phyloP scores from a whole-genome alignment of 2,888 invertebrate genomes.

The Trilocha varians region DNA sequence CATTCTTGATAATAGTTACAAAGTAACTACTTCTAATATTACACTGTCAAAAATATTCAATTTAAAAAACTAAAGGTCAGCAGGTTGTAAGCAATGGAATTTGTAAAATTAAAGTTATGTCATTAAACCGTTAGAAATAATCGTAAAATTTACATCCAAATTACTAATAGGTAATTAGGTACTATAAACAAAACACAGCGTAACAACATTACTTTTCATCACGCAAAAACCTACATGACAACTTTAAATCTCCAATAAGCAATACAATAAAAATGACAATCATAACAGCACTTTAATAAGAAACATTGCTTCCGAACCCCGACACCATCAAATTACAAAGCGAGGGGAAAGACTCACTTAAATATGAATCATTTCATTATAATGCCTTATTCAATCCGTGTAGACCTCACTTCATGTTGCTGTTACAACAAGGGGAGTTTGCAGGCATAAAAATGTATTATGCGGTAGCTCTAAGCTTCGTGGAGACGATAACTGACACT shows the following conservation, averaged over 20 bases:
- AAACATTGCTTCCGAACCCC: conserved; percentile 66
- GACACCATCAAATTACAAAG: conserved; percentile 63
- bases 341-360: conserved; percentile 69
- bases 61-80: no score
- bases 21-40: no score
- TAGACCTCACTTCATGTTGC: conserved; percentile 69
- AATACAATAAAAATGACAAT: conserved; percentile 49
- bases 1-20: no score
- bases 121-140: no score
- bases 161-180: no score
- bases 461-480: conserved; percentile 55
- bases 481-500: conserved; percentile 71
- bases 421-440: conserved; percentile 65
- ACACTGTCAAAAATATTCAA: no score
- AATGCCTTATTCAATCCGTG: conserved; percentile 72
- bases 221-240: no score
- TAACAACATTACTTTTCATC: no score
- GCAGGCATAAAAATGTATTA: conserved; percentile 64
- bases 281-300: conserved; percentile 69
- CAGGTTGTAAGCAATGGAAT: no score
- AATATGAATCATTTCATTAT: conserved; percentile 75
- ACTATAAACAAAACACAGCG: no score
- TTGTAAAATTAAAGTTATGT: no score
- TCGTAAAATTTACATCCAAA: no score
- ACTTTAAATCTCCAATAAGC: conserved; percentile 10